phyloP scores from a whole-genome alignment of 2,797 vertebrate genomes.

The Molossus alvarezi region DNA sequence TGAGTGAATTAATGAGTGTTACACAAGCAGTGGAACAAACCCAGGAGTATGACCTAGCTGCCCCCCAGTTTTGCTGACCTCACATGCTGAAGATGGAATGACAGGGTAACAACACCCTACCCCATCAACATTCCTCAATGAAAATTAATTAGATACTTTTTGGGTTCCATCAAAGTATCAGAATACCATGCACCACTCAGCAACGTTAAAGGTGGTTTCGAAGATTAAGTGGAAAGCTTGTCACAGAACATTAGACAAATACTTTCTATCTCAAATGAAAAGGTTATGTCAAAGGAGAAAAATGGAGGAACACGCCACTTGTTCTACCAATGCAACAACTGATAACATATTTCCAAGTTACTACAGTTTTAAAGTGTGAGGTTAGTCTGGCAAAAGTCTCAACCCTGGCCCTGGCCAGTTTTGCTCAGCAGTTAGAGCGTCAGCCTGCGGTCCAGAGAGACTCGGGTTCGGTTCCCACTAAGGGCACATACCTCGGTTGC shows the following conservation, averaged over 20 bases:
- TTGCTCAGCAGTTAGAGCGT: no score
- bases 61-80: not conserved
- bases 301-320: not conserved
- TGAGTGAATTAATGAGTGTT: not conserved
- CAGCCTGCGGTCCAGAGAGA: no score
- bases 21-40: not conserved
- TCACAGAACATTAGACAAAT: not conserved
- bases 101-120: no score
- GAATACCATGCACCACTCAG: not conserved
- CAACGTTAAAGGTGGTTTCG: not conserved
- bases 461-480: no score
- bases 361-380: not conserved
- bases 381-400: not conserved
- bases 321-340: not conserved
- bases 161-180: conserved; percentile 3
- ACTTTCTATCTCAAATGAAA: not conserved
- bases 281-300: not conserved
- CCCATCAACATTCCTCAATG: not conserved
- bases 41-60: not conserved
- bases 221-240: not conserved
- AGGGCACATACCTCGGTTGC: no score
- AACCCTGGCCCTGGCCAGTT: not conserved
- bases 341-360: not conserved
- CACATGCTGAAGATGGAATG: not conserved
- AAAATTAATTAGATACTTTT: not conserved